Conservation (phyloP, 2,888 invertebrate genomes). For the Priocnemis perturbator region DNA sequence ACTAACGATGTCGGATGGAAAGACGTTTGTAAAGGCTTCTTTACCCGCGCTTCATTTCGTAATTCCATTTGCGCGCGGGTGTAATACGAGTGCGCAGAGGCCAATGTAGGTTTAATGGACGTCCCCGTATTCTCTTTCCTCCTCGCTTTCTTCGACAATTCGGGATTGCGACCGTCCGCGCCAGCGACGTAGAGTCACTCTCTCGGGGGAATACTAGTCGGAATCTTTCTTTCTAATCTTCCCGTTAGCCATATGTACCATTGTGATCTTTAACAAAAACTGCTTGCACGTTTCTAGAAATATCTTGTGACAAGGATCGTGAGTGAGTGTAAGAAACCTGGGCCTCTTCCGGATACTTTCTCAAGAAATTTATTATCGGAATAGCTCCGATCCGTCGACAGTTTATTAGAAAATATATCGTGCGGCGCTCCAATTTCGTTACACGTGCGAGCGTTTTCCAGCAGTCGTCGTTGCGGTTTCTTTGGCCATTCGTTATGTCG, state of each 20-base stretch:
- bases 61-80: background rate
- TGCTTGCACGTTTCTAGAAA: background rate
- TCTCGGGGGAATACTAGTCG: background rate
- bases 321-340: too few species aligned
- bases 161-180: background rate
- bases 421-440: too few species aligned
- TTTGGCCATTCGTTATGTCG: too few species aligned
- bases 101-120: background rate
- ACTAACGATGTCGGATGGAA: too few species aligned
- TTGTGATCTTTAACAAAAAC: background rate
- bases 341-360: too few species aligned
- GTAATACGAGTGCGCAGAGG: background rate
- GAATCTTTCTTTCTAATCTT: background rate
- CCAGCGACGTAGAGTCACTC: background rate
- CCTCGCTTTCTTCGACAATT: background rate
- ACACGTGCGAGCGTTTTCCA: too few species aligned
- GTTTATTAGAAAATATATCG: too few species aligned
- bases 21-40: background rate
- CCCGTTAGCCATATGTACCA: background rate
- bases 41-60: background rate
- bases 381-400: too few species aligned
- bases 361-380: too few species aligned
- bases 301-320: too few species aligned
- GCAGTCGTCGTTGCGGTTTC: too few species aligned
- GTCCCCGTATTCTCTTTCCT: background rate